Base-by-base conservation (phyloP, 2,113 vertebrate species). In the Gasterosteus aculeatus region DNA sequence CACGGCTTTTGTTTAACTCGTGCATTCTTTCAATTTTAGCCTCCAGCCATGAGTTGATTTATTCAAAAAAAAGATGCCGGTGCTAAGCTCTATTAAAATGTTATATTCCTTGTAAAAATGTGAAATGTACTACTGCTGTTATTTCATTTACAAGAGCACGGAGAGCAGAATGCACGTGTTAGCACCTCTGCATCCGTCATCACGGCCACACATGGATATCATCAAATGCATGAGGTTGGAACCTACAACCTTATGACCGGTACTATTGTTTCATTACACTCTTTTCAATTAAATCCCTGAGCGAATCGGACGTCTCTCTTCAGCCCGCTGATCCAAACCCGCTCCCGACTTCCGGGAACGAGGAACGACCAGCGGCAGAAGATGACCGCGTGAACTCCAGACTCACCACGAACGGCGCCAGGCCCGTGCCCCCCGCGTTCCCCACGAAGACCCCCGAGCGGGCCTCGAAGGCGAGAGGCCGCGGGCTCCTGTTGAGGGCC, bases 361-460 rank as follows among this genome's bases (percentile, higher is more conserved):
- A 26, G 22, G 22, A 26, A 26, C 22, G 22, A 26, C 22, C 22
- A 26, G 22, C 22, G 22, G 22, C 22, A 26, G 22, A 26, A 26
- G 22, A 26, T 26, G 22, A 26, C 22, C 22, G 22, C 22, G 22
- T 26, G 22, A 26, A 26, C 22, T 12, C 7, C 7, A 26, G 54
- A 96, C 98, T 96, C 87, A 99, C 98, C 61, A 94, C 95, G 91
- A 98, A 99, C 88, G 89, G 94, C 51, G 94, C 86, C 87, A 98
- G 64, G 19, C 96, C 95, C 0, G 96, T 96, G 12, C 95, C 97
- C 61, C 98, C 98, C 0, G 97, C 97, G 2, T 95, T 98, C 69
- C 97, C 97, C 15, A 99, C 94, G 41, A 99, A 99, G 93, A 99
- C 94, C 16, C 97, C 98, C 0, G 97, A 97, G 44, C 95, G 96